Evolutionary conservation across 1,140 invertebrate species (phyloP).

Genomic region (Steinernema feltiae): DNA sequence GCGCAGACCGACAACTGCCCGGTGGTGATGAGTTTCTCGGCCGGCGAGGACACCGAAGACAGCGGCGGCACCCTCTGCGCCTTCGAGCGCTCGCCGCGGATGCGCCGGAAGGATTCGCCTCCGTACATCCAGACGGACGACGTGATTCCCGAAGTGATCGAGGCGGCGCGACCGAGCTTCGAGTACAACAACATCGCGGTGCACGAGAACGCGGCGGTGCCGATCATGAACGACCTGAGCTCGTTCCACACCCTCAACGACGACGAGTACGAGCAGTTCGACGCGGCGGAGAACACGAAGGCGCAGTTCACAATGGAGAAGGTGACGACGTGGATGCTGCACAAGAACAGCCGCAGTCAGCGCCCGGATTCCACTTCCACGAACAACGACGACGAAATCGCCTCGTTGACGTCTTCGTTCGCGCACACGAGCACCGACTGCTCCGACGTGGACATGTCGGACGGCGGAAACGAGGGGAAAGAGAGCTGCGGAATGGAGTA

Average conservation of each 20-base stretch:
- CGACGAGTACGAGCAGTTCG: slow-evolving; percentile 6
- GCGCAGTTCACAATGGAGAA: background rate
- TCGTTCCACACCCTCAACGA: background rate
- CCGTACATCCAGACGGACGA: background rate
- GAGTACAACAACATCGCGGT: background rate
- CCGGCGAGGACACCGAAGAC: background rate
- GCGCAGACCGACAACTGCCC: background rate
- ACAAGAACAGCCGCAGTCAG: background rate
- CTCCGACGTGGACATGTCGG: background rate
- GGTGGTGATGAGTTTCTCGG: slow-evolving; percentile 2
- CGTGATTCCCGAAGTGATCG: background rate
- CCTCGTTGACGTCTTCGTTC: background rate
- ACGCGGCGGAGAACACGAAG: slow-evolving; percentile 6
- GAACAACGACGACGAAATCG: background rate
- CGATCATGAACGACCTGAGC: background rate
- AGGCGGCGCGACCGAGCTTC: background rate
- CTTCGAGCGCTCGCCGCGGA: background rate
- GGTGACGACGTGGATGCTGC: background rate
- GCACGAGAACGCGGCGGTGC: slow-evolving; percentile 5
- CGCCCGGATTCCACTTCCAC: background rate
- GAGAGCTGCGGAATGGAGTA: background rate
- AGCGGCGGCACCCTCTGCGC: background rate
- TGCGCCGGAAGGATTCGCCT: background rate
- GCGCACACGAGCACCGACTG: slow-evolving; percentile 2
- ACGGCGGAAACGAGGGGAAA: background rate